Percentiles rank a stretch among this genome's conserved stretches.
These are phyloP conservation scores for Poeciliopsis occidentalis DNA, from an alignment of 2,113 vertebrate species.

Conservation along the genomic window DNA sequence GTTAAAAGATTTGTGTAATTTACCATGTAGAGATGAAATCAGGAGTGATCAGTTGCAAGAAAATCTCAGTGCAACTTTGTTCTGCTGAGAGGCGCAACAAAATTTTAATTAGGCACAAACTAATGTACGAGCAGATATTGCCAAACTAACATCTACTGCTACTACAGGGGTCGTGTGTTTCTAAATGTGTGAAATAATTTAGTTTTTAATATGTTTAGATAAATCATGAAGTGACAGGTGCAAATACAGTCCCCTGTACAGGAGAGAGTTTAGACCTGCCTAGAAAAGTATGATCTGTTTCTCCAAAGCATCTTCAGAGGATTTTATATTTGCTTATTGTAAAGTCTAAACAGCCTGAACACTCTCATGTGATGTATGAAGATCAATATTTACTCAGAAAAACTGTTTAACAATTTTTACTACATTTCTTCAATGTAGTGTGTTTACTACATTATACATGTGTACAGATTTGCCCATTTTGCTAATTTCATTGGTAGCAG, in stretches of 20 bases:
- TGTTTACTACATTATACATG: background rate
- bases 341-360: too few species aligned
- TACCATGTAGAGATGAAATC: background rate
- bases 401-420: background rate
- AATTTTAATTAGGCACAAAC: constrained; percentile 12
- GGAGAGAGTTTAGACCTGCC: background rate
- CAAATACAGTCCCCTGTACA: background rate
- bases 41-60: background rate
- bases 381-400: background rate
- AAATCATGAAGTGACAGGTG: background rate
- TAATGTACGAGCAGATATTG: background rate
- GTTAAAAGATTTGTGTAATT: background rate
- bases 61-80: background rate
- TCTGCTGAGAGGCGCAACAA: background rate
- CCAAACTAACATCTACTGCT: too few species aligned
- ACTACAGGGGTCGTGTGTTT: background rate
- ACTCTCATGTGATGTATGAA: background rate
- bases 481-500: background rate
- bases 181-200: background rate
- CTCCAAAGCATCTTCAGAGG: background rate
- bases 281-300: too few species aligned
- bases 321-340: constrained; percentile 3
- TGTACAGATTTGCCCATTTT: background rate
- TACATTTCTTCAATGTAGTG: background rate
- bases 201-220: background rate